Evolutionary conservation across 2,113 vertebrate species (phyloP).

Genomic region (Pomatorhinus ruficollis): DNA sequence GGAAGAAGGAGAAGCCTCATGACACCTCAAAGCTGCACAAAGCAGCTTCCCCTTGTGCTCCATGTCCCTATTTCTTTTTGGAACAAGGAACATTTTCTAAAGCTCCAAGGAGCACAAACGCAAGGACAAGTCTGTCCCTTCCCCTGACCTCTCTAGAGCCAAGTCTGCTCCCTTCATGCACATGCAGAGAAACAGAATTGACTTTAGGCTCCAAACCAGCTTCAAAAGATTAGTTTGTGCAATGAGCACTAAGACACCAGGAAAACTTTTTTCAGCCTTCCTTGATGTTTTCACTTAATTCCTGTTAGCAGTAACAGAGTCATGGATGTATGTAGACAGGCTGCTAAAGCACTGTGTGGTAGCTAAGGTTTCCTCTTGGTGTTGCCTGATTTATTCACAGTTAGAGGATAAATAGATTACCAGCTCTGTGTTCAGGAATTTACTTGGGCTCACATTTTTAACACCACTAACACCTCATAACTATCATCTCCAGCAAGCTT

Average conservation of each 20-base stretch:
- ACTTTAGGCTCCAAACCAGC: background rate
- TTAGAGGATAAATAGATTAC: background rate
- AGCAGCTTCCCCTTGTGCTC: constrained; percentile 25
- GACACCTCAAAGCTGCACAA: background rate
- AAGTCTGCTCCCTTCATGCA: background rate
- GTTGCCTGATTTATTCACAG: background rate
- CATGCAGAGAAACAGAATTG: background rate
- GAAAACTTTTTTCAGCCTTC: background rate
- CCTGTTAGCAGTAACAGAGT: background rate
- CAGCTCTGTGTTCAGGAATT: background rate
- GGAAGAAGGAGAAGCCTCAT: background rate
- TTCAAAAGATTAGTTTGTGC: background rate
- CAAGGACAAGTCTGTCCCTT: constrained; percentile 16
- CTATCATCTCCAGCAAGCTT: background rate
- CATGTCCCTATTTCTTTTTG: background rate
- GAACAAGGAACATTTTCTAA: constrained; percentile 37
- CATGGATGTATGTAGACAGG: background rate
- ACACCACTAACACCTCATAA: background rate
- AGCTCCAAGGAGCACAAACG: background rate
- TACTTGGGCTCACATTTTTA: background rate
- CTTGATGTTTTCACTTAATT: background rate
- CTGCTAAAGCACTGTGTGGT: background rate
- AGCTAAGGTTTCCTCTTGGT: background rate
- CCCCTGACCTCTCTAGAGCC: background rate
- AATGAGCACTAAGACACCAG: background rate